Conservation (phyloP, 2,888 invertebrate genomes). For the Microplitis deprimator region DNA sequence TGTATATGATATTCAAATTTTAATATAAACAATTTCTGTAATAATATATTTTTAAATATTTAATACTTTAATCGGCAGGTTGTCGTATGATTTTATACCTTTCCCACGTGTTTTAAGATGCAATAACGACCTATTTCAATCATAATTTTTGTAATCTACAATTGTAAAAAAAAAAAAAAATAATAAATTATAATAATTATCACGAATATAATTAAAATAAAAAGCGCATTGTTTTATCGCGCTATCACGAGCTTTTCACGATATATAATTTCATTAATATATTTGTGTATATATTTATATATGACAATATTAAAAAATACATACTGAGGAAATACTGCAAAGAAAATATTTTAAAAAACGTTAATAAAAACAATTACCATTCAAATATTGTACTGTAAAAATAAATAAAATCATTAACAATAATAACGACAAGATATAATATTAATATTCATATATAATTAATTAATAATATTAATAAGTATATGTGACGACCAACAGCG, state of each 20-base stretch:
- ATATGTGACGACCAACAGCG: slow-evolving; percentile 59
- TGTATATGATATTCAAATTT: too few relatives aligned
- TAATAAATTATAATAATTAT: neutral
- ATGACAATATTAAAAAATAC: slow-evolving; percentile 44
- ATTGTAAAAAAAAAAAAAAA: slow-evolving; percentile 24
- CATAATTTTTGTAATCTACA: slow-evolving; percentile 22
- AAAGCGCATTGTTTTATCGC: slow-evolving; percentile 4
- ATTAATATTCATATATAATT: slow-evolving; percentile 39
- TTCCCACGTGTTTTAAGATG: slow-evolving; percentile 69
- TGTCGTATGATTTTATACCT: slow-evolving; percentile 64
- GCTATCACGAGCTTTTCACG: slow-evolving; percentile 46
- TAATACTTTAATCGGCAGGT: neutral
- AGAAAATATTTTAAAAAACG: neutral
- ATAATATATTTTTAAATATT: neutral
- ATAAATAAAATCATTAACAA: slow-evolving; percentile 43
- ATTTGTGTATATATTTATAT: slow-evolving; percentile 25
- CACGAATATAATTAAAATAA: slow-evolving; percentile 17
- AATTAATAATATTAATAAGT: slow-evolving; percentile 33
- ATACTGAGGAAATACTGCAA: slow-evolving; percentile 35
- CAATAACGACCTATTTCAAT: slow-evolving; percentile 50
- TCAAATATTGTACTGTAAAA: slow-evolving; percentile 38
- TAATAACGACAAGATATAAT: slow-evolving; percentile 26
- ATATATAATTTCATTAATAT: slow-evolving; percentile 50
- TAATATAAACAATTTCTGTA: too few relatives aligned
- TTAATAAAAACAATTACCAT: slow-evolving; percentile 19